phyloP scores from a whole-genome alignment of 2,113 vertebrate genomes.

The Anarrhichthys ocellatus region DNA sequence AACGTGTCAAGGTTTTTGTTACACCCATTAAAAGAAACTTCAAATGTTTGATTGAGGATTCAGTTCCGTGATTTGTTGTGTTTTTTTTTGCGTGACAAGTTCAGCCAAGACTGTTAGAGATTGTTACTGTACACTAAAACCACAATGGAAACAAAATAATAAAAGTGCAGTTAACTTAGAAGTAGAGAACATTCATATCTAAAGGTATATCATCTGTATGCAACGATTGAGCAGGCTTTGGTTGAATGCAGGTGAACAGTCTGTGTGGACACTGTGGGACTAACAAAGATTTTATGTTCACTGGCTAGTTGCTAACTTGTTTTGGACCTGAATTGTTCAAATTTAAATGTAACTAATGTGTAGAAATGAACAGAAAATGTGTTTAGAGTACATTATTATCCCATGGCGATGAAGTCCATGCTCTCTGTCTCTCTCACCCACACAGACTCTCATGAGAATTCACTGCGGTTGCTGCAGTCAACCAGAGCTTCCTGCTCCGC shows the following conservation, averaged over 20 bases:
- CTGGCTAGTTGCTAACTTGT: too few relatives aligned
- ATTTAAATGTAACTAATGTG: not conserved
- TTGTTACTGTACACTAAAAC: not conserved
- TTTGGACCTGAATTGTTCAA: not conserved
- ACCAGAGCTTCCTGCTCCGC: not conserved
- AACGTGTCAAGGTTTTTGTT: conserved; percentile 41
- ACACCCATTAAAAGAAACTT: conserved; percentile 51
- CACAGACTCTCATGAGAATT: not conserved
- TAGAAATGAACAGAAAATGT: not conserved
- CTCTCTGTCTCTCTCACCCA: not conserved
- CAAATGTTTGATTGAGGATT: conserved; percentile 7
- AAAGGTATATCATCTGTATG: too few relatives aligned
- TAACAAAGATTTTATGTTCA: too few relatives aligned
- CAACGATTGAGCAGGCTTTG: too few relatives aligned
- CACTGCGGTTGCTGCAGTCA: conserved; percentile 5
- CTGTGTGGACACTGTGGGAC: too few relatives aligned
- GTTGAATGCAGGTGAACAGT: too few relatives aligned
- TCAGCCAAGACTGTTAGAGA: not conserved
- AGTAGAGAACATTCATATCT: not conserved
- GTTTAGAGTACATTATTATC: not conserved
- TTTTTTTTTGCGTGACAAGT: not conserved
- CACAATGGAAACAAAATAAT: not conserved
- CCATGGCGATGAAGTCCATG: not conserved
- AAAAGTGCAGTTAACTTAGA: not conserved
- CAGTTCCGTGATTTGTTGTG: conserved; percentile 14